phyloP scores from a whole-genome alignment of 1,140 invertebrate species.

The Drosophila bocqueti region DNA sequence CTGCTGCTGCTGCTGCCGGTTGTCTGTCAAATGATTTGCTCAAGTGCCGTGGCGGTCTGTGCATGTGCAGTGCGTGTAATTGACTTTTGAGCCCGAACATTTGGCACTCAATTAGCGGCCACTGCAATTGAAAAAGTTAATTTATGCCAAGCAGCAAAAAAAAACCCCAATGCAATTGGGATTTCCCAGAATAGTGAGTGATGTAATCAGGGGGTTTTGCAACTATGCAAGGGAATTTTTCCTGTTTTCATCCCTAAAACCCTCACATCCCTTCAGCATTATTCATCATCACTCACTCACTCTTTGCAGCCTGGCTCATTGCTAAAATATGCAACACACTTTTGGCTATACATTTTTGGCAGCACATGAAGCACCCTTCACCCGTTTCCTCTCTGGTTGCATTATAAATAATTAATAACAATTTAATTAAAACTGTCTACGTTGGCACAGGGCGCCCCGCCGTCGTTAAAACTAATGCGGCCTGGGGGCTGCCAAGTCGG shows the following conservation, averaged over 20 bases:
- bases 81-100: slow-evolving; percentile 62
- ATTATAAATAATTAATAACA: slow-evolving; percentile 74
- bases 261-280: background rate
- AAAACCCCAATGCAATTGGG: background rate
- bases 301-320: background rate
- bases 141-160: slow-evolving; percentile 14
- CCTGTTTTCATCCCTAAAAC: background rate
- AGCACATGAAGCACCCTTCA: slow-evolving; percentile 36
- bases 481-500: slow-evolving; percentile 15
- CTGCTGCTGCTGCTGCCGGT: slow-evolving; percentile 9
- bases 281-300: slow-evolving; percentile 3
- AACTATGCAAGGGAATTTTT: background rate
- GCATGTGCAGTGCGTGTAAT: slow-evolving; percentile 48
- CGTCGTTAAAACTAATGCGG: slow-evolving; percentile 41
- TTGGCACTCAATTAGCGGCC: slow-evolving; percentile 57
- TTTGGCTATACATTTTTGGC: slow-evolving; percentile 63
- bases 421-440: slow-evolving; percentile 78
- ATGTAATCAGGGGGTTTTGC: background rate
- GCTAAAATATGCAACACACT: slow-evolving; percentile 66
- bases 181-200: background rate
- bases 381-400: slow-evolving; percentile 6
- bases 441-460: slow-evolving; percentile 27
- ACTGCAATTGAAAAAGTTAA: slow-evolving; percentile 38
- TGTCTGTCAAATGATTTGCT: slow-evolving; percentile 67
- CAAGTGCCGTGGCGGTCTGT: slow-evolving; percentile 40